Evolutionary conservation across 2,797 vertebrate genomes (phyloP).

Genomic region (Chaetophractus vellerosus): DNA sequence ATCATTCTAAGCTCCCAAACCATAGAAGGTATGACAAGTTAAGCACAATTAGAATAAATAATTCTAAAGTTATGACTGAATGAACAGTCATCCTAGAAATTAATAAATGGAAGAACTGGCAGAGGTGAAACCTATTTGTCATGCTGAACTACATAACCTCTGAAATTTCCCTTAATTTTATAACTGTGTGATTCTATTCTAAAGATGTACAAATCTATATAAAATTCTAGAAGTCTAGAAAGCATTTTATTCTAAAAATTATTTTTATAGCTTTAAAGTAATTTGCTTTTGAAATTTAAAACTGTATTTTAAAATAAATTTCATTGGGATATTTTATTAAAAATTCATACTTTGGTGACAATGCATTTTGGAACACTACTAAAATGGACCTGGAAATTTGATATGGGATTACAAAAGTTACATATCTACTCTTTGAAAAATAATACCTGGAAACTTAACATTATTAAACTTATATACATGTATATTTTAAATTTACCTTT

Average conservation of each 20-base stretch:
- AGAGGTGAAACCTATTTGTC: slow-evolving; percentile 40
- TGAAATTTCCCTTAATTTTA: slow-evolving; percentile 63
- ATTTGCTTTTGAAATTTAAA: slow-evolving; percentile 70
- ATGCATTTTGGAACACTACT: slow-evolving; percentile 52
- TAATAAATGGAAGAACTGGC: slow-evolving; percentile 10
- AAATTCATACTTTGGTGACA: slow-evolving; percentile 55
- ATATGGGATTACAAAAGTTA: slow-evolving; percentile 63
- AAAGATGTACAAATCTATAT: slow-evolving; percentile 45
- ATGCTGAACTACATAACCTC: slow-evolving; percentile 58
- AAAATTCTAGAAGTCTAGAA: slow-evolving; percentile 72
- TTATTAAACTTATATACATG: slow-evolving; percentile 61
- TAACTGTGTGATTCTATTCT: slow-evolving; percentile 59
- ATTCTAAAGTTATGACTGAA: not conserved
- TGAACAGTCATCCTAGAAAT: slow-evolving; percentile 52
- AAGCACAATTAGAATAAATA: not conserved
- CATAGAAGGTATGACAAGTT: slow-evolving; percentile 47
- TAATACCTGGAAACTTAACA: slow-evolving; percentile 71
- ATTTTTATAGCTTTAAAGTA: slow-evolving; percentile 56
- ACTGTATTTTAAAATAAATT: slow-evolving; percentile 67
- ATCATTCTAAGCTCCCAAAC: slow-evolving; percentile 6
- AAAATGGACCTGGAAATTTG: slow-evolving; percentile 68
- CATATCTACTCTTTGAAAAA: slow-evolving; percentile 67
- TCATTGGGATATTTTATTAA: slow-evolving; percentile 47
- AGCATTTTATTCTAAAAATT: slow-evolving; percentile 57
- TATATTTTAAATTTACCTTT: slow-evolving; percentile 92